phyloP scores from a whole-genome alignment of 2,797 vertebrate species.

The Rallus crepitans region DNA sequence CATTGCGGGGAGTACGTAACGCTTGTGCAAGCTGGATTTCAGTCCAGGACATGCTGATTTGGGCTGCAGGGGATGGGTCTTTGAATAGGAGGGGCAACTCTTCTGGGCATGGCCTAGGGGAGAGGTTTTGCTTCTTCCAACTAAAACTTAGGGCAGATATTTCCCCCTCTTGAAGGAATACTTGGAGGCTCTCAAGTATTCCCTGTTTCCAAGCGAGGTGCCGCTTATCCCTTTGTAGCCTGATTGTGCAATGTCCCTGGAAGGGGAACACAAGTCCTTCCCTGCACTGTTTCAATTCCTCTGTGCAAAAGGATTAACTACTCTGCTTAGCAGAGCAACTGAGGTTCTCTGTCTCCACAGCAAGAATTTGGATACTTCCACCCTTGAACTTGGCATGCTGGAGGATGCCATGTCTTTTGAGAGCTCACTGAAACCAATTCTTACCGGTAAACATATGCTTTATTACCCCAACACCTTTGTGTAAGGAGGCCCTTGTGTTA shows the following conservation, averaged over 20 bases:
- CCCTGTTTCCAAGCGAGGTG: not conserved
- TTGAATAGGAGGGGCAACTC: not conserved
- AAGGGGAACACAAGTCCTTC: fast-evolving
- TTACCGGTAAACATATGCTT: not conserved
- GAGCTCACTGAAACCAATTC: fast-evolving
- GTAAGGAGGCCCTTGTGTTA: not conserved
- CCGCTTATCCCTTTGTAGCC: not conserved
- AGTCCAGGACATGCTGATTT: fast-evolving
- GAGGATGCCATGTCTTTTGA: fast-evolving
- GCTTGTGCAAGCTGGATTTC: fast-evolving
- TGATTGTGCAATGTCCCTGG: fast-evolving
- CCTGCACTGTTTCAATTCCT: not conserved
- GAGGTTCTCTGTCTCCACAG: not conserved
- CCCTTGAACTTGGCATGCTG: fast-evolving
- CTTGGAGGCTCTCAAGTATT: fast-evolving
- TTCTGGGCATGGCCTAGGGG: fast-evolving
- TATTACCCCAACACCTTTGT: not conserved
- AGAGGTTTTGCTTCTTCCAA: not conserved
- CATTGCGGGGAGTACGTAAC: fast-evolving
- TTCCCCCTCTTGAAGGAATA: not conserved
- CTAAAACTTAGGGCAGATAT: not conserved
- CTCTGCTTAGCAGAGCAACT: not conserved
- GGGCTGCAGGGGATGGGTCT: not conserved
- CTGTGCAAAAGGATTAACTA: not conserved
- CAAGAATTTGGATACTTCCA: not conserved